phyloP scores from a whole-genome alignment of 1,140 invertebrate species.

The Tetramorium simillimum region DNA sequence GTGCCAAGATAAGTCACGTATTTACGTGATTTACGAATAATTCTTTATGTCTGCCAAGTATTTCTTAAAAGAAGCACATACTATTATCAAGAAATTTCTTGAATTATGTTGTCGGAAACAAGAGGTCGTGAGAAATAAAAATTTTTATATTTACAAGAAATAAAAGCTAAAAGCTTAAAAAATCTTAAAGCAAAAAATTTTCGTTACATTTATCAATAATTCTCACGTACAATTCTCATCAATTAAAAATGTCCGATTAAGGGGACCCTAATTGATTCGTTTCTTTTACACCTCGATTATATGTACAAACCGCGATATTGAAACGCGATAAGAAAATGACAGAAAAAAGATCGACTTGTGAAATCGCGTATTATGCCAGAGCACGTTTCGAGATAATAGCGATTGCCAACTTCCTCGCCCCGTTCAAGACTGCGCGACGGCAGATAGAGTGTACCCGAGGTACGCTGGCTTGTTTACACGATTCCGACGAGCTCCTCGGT shows the following conservation, averaged over 20 bases:
- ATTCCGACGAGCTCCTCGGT: conserved; percentile 22
- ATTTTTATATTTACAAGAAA: background rate
- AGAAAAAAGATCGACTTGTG: background rate
- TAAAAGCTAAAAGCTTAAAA: too few species aligned
- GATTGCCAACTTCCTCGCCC: conserved; percentile 29
- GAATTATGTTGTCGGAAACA: background rate
- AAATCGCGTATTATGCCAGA: background rate
- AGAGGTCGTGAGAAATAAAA: background rate
- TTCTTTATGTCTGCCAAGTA: background rate
- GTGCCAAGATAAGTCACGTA: conserved; percentile 8
- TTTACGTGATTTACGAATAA: background rate
- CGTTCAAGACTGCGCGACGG: conserved; percentile 45
- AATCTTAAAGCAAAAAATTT: background rate
- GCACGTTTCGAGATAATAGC: conserved; percentile 53
- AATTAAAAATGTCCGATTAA: background rate
- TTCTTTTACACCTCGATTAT: background rate
- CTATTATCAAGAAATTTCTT: background rate
- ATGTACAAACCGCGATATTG: background rate
- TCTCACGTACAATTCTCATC: background rate
- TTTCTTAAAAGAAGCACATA: background rate
- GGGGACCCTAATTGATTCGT: background rate
- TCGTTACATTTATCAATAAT: background rate
- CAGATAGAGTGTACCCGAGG: conserved; percentile 15
- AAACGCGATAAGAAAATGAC: background rate
- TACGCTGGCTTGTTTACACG: conserved; percentile 44